Evolutionary conservation across 2,888 invertebrate genomes (phyloP), one percentile per base, ranked within the genome.

Genomic region (Caenorhabditis auriculariae): DNA sequence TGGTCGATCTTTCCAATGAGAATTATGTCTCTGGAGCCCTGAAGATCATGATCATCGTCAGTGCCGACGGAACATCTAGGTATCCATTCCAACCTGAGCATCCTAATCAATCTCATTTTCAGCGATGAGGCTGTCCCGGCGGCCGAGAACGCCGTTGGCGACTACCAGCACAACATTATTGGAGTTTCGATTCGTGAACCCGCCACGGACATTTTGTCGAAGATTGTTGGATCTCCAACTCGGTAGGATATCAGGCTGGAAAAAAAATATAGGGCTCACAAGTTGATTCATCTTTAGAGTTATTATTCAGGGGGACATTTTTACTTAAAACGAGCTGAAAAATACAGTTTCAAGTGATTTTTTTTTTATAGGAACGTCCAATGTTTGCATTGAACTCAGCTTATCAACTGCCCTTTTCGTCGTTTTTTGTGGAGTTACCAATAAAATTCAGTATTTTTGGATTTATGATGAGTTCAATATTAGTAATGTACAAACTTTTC

Each of bases 1-100:
- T 73, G 15, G 66, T 73, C 12, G 60, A 59, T 26, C 45, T 74
- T 5, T 68, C 75, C 5, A 69, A 70, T 19, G 64, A 68, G 44
- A 71, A 75, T 47, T 63, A 66, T 35, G 64, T 77, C 35, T 39
- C 50, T 38, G 78, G 76, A 51, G 72, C 69, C 2, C 54, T 68
- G 17, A 61, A 69, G 27, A 48, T 78, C 15, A 58, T 76, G 39
- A 37, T 78, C 1, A 51, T 78, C 23, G 65, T 78, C 44, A 73
- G 74, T 51, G 65, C 74, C 3, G 75, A 78, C 52, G 75, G 74
- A 44, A 73, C 75, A 23, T 69, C 72, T 54, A 74, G 73, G 69
- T 67, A 47, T 27, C 37, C 5, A n/a, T 32, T 32, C 35, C 9
- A 9, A n/a, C 35, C 35, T 32, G n/a, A 32, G 9, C n/a, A 32